Conservation (phyloP, 2,888 invertebrate species). For the Aleiodes leptofemur region DNA sequence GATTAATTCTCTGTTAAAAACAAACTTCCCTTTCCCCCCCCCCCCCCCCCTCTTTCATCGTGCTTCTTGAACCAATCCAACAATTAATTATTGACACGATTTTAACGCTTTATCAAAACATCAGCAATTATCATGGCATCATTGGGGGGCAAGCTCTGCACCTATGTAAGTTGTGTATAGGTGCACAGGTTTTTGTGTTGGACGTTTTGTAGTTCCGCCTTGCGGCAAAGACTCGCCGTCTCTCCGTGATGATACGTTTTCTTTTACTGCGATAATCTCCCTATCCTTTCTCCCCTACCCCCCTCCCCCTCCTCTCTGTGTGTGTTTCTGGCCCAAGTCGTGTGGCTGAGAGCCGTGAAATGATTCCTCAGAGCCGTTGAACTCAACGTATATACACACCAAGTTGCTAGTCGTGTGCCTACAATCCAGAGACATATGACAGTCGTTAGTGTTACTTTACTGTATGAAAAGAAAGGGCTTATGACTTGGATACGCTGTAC, state of each 20-base stretch:
- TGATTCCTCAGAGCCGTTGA: conserved; percentile 38
- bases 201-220: conserved; percentile 25
- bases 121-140: conserved; percentile 60
- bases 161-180: too few relatives aligned
- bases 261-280: conserved; percentile 17
- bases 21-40: background rate
- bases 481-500: conserved; percentile 26
- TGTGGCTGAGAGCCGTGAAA: conserved; percentile 36
- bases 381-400: background rate
- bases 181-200: background rate
- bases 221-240: conserved; percentile 23
- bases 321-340: conserved; percentile 28
- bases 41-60: background rate
- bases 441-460: conserved; percentile 39
- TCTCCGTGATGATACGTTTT: conserved; percentile 39
- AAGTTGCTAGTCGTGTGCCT: conserved; percentile 32
- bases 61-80: conserved; percentile 24
- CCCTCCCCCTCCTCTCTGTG: background rate
- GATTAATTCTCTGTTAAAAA: conserved; percentile 65
- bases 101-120: conserved; percentile 62
- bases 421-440: conserved; percentile 35
- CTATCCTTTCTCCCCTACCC: conserved; percentile 27
- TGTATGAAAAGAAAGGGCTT: conserved; percentile 1
- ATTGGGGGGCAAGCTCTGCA: background rate
- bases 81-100: conserved; percentile 73